Evolutionary conservation across 2,888 invertebrate genomes (phyloP), one percentile per base, ranked within the genome.

Genomic region (Ptychoptera contaminata): DNA sequence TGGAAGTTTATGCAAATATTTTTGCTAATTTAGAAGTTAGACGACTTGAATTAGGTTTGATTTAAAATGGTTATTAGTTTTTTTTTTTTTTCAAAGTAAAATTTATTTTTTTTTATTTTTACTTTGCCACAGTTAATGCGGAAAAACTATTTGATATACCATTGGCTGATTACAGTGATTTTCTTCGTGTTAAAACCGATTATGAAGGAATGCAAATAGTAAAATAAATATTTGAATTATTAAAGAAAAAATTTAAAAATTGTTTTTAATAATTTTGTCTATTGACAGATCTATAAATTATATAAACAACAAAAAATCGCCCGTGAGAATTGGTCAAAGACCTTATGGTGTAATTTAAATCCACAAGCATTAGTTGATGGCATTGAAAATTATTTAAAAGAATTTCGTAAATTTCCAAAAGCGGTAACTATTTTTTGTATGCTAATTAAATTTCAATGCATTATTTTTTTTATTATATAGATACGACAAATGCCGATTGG

Each of bases 61-160:
- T 32, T 11, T 16, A n/a, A n/a, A n/a, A n/a, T 37, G 10, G 7
- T 37, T 6, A 44, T 15, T 40, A 44, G 42, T 47, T 47, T 50
- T 49, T 41, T 37, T 42, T 44, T 37, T 40, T 31, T 40, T 41
- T 42, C 43, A 40, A 35, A 35, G 32, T 38, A 42, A 16, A 37
- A 12, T 34, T 32, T 35, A 16, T 8, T 30, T 42, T 42, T 2
- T 34, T 14, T 32, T 11, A 37, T 16, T 15, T 14, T 37, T 16
- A 15, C 14, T 40, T 36, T 14, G 12, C 14, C 48, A 60, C 77
- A 52, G 72, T 75, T 5, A 77, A 76, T 46, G 86, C 88, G 0
- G 91, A 92, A 64, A 77, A 82, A 56, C 69, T 93, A 3, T 93
- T 93, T 61, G 88, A 90, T 55, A 79, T 92, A 54, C 79, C 86